Conservation (phyloP, 2,888 invertebrate genomes). For the Dryobotodes eremita region DNA sequence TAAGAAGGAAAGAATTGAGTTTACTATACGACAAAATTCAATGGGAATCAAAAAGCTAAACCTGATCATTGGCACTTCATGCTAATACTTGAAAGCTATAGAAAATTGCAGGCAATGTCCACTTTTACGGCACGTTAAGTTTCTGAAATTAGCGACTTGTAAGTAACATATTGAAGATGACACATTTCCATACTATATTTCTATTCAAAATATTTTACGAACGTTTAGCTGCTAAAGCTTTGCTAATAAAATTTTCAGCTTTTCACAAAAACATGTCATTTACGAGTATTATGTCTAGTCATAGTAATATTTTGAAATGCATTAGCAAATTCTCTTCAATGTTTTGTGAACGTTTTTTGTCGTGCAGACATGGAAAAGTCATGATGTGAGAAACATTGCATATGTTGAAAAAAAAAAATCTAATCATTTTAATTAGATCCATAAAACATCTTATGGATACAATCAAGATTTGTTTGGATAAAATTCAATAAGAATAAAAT, state of each 20-base stretch:
- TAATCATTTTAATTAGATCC: background rate
- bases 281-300: background rate
- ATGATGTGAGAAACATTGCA: background rate
- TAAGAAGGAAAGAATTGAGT: background rate
- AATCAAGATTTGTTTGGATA: background rate
- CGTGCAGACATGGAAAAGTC: background rate
- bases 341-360: background rate
- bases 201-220: slow-evolving; percentile 44
- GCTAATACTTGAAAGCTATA: slow-evolving; percentile 1
- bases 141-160: slow-evolving; percentile 27
- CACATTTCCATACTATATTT: slow-evolving; percentile 37
- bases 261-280: slow-evolving; percentile 23
- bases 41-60: background rate
- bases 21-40: background rate
- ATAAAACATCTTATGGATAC: background rate
- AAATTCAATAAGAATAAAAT: background rate
- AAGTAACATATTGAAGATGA: slow-evolving; percentile 27
- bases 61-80: background rate
- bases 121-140: slow-evolving; percentile 22
- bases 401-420: background rate
- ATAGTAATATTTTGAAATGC: slow-evolving; percentile 11
- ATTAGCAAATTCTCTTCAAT: background rate
- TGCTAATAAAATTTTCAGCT: slow-evolving; percentile 35
- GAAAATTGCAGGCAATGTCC: background rate
- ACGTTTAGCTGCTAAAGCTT: slow-evolving; percentile 39